Conservation (phyloP, 2,113 vertebrate genomes). For the Caranx melampygus region DNA sequence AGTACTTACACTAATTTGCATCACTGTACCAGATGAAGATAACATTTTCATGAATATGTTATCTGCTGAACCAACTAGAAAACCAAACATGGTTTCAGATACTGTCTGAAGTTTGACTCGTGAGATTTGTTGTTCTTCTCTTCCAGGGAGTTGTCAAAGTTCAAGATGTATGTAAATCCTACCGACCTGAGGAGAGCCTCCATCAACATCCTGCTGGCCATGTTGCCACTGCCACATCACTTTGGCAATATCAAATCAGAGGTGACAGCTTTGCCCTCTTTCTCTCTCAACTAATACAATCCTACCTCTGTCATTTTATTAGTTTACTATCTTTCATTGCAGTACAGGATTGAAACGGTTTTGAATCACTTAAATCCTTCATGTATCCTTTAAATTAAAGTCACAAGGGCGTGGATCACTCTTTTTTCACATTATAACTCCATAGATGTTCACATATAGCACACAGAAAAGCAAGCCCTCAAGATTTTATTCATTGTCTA, state of each 20-base stretch:
- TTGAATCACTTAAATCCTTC: neutral
- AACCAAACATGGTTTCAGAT: neutral
- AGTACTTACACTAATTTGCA: neutral
- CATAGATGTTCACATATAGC: neutral
- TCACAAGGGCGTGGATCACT: neutral
- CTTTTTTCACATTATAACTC: neutral
- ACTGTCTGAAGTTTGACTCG: neutral
- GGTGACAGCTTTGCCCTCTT: slow-evolving; percentile 78
- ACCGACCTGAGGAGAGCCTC: slow-evolving; percentile 95
- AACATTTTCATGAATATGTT: neutral
- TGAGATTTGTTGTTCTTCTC: slow-evolving; percentile 21
- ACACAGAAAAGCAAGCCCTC: neutral
- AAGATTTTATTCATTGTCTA: neutral
- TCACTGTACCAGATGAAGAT: neutral
- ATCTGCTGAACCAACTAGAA: neutral
- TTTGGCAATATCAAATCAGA: slow-evolving; percentile 96
- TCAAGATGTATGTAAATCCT: slow-evolving; percentile 96
- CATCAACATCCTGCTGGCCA: slow-evolving; percentile 94
- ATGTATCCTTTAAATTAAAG: neutral
- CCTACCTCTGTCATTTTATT: neutral
- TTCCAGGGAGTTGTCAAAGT: slow-evolving; percentile 94
- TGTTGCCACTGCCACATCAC: slow-evolving; percentile 96
- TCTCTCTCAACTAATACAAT: neutral
- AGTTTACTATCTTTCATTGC: neutral
- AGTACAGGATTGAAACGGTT: neutral